Evolutionary conservation across 1,140 invertebrate species (phyloP).

Genomic region (Nomia melanderi): DNA sequence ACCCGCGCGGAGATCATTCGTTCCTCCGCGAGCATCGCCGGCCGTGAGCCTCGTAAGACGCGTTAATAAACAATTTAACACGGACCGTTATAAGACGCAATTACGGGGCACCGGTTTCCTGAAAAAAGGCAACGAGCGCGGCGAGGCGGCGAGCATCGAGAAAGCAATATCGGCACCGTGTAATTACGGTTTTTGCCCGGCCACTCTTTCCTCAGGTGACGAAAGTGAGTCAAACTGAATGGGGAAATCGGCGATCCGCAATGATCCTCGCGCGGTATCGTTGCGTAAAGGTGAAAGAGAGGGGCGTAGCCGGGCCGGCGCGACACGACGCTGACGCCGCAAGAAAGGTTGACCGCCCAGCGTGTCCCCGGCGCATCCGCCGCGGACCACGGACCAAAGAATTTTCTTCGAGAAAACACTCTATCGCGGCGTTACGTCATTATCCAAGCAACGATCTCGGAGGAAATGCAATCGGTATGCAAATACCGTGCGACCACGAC

Average conservation of each 20-base stretch:
- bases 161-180: constrained; percentile 34
- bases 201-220: not conserved
- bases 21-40: not conserved
- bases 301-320: too few species aligned
- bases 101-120: not conserved
- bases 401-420: constrained; percentile 9
- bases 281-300: constrained; percentile 27
- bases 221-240: constrained; percentile 25
- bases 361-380: not conserved
- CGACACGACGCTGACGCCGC: too few species aligned
- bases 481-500: constrained; percentile 21
- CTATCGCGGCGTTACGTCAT: constrained; percentile 21
- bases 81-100: constrained; percentile 10
- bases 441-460: constrained; percentile 1
- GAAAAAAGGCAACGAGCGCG: not conserved
- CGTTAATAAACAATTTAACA: constrained; percentile 36
- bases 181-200: constrained; percentile 24
- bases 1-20: not conserved
- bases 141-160: not conserved
- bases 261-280: not conserved
- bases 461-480: constrained; percentile 31
- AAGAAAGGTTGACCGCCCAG: not conserved
- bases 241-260: constrained; percentile 25
- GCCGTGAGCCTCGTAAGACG: too few species aligned
- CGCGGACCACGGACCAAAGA: not conserved